Base-by-base conservation (phyloP, 2,888 invertebrate species). In the Baronia brevicornis region DNA sequence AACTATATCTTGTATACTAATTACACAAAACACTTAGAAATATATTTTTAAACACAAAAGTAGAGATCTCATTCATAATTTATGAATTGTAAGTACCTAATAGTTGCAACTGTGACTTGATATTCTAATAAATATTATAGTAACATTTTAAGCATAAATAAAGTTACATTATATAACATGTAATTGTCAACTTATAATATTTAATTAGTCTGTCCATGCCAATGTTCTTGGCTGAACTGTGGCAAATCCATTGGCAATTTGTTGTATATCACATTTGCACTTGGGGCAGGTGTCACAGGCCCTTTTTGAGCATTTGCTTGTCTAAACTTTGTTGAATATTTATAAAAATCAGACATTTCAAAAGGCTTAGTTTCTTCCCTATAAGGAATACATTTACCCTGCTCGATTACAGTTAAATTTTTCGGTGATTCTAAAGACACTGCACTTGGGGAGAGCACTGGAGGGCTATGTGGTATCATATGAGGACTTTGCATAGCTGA, bases 311-410 rank as follows among this genome's bases (percentile, higher is more conserved):
- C 52, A 54, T 60, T 71, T 2, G 64, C 62, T 54, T 95, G 91
- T 40, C 96, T 88, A 67, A 93, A 95, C 66, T 96, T 96, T 3
- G 96, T 96, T 29, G 97, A 97, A 70, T 98, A 98, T 74, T 97
- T 98, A 70, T 97, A 98, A 71, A 96, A 97, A 73, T 98, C 98
- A 0, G 96, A 92, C 94, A 97, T 96, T 85, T 97, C 97, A 78
- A 97, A 98, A 2, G 97, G 97, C 66, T 98, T 98, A 0, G 95
- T 94, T 34, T 95, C 94, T 79, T 98, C 97, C 56, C 94, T 89
- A 62, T 95, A 95, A 0, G 95, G 95, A 67, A 94, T 94, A 80
- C 93, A 95, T 52, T 93, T 94, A 17, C 95, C 95, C 43, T 93
- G 92, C 58, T 94, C 93, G 15, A 96, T 93, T 0, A 96, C 87